These are phyloP conservation scores for Pristionchus fissidentatus DNA, from an alignment of 2,888 invertebrate genomes.

Conservation along the genomic window DNA sequence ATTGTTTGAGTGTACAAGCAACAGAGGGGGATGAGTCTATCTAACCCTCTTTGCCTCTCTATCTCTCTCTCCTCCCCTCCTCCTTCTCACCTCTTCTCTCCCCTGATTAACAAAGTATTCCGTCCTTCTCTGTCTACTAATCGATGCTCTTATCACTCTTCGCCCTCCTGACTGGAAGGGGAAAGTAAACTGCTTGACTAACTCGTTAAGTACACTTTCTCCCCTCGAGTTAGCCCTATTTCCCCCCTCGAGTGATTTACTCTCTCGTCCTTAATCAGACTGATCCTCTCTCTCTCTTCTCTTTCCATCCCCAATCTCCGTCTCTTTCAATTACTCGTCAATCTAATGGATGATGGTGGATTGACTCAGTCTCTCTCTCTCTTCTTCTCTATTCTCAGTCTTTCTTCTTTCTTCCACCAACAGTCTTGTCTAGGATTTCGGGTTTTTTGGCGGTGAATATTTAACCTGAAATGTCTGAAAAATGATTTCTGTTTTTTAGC, in stretches of 20 bases:
- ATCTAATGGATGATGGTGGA: background rate
- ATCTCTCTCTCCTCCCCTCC: background rate
- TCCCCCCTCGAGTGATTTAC: conserved; percentile 4
- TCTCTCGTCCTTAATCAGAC: conserved; percentile 24
- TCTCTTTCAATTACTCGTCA: conserved; percentile 3
- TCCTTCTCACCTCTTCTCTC: conserved; percentile 14
- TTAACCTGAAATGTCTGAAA: too few species aligned
- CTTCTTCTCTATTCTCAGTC: background rate
- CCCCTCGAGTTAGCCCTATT: background rate
- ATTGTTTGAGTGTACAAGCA: conserved; percentile 10
- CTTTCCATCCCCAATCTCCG: background rate
- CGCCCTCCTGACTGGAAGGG: background rate
- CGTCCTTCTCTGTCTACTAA: background rate
- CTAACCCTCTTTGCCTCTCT: too few species aligned
- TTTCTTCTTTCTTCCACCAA: background rate
- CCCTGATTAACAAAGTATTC: conserved; percentile 8
- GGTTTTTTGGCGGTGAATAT: too few species aligned
- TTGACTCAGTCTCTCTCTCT: background rate
- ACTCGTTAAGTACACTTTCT: conserved; percentile 28
- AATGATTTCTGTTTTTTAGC: too few species aligned
- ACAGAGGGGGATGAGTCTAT: background rate
- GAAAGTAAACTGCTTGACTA: conserved; percentile 20
- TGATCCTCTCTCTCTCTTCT: conserved; percentile 1
- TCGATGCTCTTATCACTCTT: background rate
- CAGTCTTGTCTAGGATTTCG: too few species aligned